These are phyloP conservation scores for Mimumesa dahlbomi DNA, from an alignment of 2,888 invertebrate genomes.

Conservation along the genomic window DNA sequence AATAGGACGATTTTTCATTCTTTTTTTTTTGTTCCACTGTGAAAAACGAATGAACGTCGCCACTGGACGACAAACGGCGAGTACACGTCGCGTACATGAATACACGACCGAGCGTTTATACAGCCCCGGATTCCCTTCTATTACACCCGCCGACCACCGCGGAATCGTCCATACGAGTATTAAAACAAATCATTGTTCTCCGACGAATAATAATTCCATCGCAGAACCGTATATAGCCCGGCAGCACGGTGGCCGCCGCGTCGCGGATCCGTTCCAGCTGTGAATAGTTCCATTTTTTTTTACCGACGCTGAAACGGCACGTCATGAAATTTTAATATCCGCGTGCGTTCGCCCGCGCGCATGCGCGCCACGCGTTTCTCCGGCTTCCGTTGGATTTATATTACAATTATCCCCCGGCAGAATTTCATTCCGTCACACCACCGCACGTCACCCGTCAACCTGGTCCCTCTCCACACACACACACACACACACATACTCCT, in stretches of 20 bases:
- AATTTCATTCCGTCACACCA: conserved; percentile 21
- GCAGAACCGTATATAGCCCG: conserved; percentile 22
- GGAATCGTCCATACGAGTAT: conserved; percentile 35
- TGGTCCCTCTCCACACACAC: too few relatives aligned
- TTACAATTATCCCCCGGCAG: conserved; percentile 30
- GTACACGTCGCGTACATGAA: conserved; percentile 63
- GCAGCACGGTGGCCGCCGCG: too few relatives aligned
- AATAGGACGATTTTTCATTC: too few relatives aligned
- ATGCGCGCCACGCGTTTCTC: background rate
- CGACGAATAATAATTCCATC: conserved; percentile 49
- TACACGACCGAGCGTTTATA: conserved; percentile 57
- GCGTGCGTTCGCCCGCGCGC: conserved; percentile 1
- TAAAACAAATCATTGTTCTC: conserved; percentile 63
- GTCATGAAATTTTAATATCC: conserved; percentile 53
- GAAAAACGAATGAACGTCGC: conserved; percentile 60
- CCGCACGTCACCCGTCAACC: too few relatives aligned
- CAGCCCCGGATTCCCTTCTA: conserved; percentile 14
- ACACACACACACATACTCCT: too few relatives aligned
- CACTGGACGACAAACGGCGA: conserved; percentile 60
- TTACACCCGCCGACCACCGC: conserved; percentile 1
- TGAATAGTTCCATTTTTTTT: conserved; percentile 42
- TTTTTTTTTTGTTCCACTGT: conserved; percentile 59
- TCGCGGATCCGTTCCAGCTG: conserved; percentile 43
- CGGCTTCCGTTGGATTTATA: conserved; percentile 43
- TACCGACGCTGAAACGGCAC: conserved; percentile 25